Evolutionary conservation across 1,140 invertebrate species (phyloP), one percentile per base, ranked within the genome.

Genomic region (Meteorus sp.): DNA sequence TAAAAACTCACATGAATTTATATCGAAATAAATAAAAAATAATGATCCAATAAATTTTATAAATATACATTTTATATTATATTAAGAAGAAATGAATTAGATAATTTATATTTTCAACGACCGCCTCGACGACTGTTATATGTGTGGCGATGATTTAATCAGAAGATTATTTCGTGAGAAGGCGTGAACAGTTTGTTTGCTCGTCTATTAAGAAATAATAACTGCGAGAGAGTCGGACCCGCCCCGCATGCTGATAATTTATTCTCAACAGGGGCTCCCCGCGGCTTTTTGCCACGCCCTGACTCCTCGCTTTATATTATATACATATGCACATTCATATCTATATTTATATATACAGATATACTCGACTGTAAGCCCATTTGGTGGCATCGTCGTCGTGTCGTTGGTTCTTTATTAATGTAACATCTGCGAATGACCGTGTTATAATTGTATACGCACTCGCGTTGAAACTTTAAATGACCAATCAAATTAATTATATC

Each of bases 191-290:
- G 66, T 75, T 74, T 74, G 72, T 76, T 77, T 68, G 71, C 56
- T 66, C 61, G 67, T 72, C 71, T 72, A 75, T 77, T 77, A 76
- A 70, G 74, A 65, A 76, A 75, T 77, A 77, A 77, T 77, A 76
- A 77, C 68, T 65, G 64, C 58, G 60, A n/a, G n/a, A n/a, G n/a
- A n/a, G n/a, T n/a, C n/a, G 56, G 59, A 57, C 37, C 37, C 59
- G 35, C 59, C 59, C 15, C 29, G 20, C 25, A 48, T 59, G 60
- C 59, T 61, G 61, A 73, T 77, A 76, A 77, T 75, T 77, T 77
- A 77, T 76, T 76, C 70, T 63, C 69, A 64, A 67, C 65, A 64
- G 64, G 69, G 75, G 69, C 69, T 66, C 73, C 75, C 75, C 66
- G 73, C 70, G 72, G 74, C 70, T 69, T 68, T 54, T 47, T 70